phyloP scores from a whole-genome alignment of 2,888 invertebrate genomes.

The Eueremaeus valkanovi region DNA sequence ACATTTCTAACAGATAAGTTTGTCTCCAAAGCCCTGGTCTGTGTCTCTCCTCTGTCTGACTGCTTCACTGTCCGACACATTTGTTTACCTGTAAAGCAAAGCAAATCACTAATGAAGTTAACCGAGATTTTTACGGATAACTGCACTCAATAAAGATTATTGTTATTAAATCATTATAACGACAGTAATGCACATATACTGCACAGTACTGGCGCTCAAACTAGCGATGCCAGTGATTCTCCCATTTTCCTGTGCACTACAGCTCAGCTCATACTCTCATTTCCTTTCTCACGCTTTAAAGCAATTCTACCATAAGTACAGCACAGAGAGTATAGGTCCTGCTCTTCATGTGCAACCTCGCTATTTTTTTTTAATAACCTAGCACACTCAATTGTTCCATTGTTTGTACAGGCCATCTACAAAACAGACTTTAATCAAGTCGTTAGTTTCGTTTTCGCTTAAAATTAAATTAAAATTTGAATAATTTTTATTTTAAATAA shows the following conservation, averaged over 20 bases:
- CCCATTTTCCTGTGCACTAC: not conserved
- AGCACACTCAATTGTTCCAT: too few relatives aligned
- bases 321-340: constrained; percentile 27
- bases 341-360: not conserved
- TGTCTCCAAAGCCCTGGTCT: not conserved
- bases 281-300: constrained; percentile 33
- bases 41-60: not conserved
- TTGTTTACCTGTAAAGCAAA: constrained; percentile 18
- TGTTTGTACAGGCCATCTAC: too few relatives aligned
- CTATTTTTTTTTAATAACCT: too few relatives aligned
- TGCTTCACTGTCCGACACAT: not conserved
- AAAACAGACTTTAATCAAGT: too few relatives aligned
- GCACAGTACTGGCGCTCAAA: constrained; percentile 16
- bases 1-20: not conserved
- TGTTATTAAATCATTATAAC: constrained; percentile 19
- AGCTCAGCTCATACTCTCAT: not conserved
- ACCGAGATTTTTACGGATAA: constrained; percentile 12
- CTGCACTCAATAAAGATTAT: constrained; percentile 22
- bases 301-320: not conserved
- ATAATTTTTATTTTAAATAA: too few relatives aligned
- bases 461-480: too few relatives aligned
- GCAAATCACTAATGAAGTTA: not conserved
- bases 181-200: constrained; percentile 28
- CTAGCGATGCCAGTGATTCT: constrained; percentile 33
- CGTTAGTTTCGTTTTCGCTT: too few relatives aligned